Evolutionary conservation across 2,113 vertebrate genomes (phyloP).

Genomic region (Ancistrus triradiatus): DNA sequence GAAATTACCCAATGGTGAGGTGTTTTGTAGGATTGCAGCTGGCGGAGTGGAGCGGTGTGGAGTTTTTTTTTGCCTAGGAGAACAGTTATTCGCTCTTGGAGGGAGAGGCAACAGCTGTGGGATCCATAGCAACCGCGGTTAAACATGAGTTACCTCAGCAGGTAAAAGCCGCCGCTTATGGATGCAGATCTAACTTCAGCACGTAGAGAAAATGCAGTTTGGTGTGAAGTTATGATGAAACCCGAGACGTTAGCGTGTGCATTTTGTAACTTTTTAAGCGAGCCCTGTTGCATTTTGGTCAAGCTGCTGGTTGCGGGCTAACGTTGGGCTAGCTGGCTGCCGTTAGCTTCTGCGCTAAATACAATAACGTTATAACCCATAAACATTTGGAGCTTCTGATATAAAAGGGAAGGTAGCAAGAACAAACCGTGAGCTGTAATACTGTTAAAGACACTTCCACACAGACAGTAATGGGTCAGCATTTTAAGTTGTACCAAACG

Average conservation of each 20-base stretch:
- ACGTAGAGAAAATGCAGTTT: not conserved
- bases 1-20: slow-evolving; percentile 55
- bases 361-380: not conserved
- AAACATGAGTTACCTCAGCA: slow-evolving; percentile 78
- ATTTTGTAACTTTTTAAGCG: slow-evolving; percentile 31
- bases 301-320: not conserved
- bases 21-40: slow-evolving; percentile 49
- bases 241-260: not conserved
- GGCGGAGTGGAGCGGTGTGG: slow-evolving; percentile 31
- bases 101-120: slow-evolving; percentile 52
- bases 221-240: not conserved
- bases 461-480: no score
- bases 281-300: slow-evolving; percentile 7
- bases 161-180: slow-evolving; percentile 53
- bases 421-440: no score
- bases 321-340: not conserved
- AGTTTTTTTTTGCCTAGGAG: slow-evolving; percentile 36
- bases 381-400: no score
- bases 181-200: slow-evolving; percentile 23
- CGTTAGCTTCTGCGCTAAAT: not conserved
- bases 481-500: no score
- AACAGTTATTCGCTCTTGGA: slow-evolving; percentile 42
- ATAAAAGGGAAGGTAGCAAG: no score
- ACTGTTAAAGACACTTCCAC: no score
- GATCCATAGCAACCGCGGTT: slow-evolving; percentile 71